Base-by-base conservation (phyloP, 1,140 invertebrate genomes). In the Orius insidiosus region DNA sequence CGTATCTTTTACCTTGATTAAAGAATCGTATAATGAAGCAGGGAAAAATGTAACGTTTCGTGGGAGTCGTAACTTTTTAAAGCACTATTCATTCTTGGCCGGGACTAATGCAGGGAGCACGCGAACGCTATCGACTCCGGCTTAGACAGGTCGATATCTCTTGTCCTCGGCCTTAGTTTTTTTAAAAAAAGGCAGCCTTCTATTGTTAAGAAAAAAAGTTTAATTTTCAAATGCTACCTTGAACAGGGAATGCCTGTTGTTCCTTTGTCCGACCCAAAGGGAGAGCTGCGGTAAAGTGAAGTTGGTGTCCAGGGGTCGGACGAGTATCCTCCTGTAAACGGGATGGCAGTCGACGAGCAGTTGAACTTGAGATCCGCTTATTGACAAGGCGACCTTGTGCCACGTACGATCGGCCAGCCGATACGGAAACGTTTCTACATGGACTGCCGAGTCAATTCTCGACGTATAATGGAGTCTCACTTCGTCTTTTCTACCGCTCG, bases 231-330 rank as follows among this genome's bases (percentile, higher is more conserved):
- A 15, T 8, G 67, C n/a, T 62, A 89, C 87, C 78, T 87, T 87
- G 66, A 87, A 90, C 55, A 82, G 68, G 61, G 80, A 87, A 68
- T 86, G 80, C 58, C 76, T 79, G 59, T 70, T 71, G 63, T 83
- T 85, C 57, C 85, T 74, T 64, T 90, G 86, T 46, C 86, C 87
- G 37, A 92, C 64, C 81, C 81, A 89, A 41, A 92, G 70, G 46
- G 80, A 69, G 24, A 83, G 69, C 59, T 76, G 71, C 14, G 76
- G 74, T 53, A 71, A 63, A 35, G 71, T 73, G 60, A 84, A 80
- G 60, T 80, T 80, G 34, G 76, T 70, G 62, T 86, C 80, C 5
- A 81, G 75, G 40, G 70, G 66, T 39, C 68, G 65, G 15, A 65
- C 61, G 51, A 64, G 64, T 33, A 80, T 68, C 48, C 80, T 72